A percentile compares a stretch with the other conserved stretches of the same genome.
Conservation (phyloP, 2,113 vertebrate genomes). For the Onychorhynchus coronatus region DNA sequence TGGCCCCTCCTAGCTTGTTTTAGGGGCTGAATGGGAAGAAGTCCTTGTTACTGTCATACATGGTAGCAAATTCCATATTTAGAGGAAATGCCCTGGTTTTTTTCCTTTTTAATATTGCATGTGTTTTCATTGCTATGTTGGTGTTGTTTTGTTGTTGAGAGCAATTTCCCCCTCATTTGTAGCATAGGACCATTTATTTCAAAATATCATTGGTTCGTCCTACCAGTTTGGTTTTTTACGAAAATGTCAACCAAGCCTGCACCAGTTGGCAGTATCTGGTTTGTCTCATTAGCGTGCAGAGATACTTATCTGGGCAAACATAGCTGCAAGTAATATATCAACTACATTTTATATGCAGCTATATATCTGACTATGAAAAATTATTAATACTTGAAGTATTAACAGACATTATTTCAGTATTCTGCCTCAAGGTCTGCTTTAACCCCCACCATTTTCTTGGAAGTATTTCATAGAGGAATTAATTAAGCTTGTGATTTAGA, state of each 20-base stretch:
- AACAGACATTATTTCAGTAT: background rate
- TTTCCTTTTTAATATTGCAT: background rate
- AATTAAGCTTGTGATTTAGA: background rate
- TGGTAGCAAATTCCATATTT: background rate
- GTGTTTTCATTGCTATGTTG: constrained; percentile 10
- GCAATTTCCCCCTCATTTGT: constrained; percentile 18
- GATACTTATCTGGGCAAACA: background rate
- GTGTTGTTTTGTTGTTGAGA: background rate
- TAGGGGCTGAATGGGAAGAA: background rate
- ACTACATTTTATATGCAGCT: background rate
- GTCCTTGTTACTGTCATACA: background rate
- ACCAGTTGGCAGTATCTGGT: background rate
- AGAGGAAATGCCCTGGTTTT: background rate
- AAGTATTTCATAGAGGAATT: background rate
- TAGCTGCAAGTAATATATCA: background rate
- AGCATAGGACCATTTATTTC: constrained; percentile 43
- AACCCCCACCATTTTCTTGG: background rate
- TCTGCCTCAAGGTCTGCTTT: background rate
- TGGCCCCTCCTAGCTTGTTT: background rate
- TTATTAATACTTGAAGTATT: background rate
- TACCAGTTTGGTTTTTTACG: constrained; percentile 40
- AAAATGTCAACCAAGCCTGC: background rate
- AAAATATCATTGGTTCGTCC: constrained; percentile 49
- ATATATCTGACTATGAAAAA: background rate
- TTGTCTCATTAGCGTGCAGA: constrained; percentile 6